phyloP scores from a whole-genome alignment of 2,888 invertebrate genomes.

The Nowickia ferox region DNA sequence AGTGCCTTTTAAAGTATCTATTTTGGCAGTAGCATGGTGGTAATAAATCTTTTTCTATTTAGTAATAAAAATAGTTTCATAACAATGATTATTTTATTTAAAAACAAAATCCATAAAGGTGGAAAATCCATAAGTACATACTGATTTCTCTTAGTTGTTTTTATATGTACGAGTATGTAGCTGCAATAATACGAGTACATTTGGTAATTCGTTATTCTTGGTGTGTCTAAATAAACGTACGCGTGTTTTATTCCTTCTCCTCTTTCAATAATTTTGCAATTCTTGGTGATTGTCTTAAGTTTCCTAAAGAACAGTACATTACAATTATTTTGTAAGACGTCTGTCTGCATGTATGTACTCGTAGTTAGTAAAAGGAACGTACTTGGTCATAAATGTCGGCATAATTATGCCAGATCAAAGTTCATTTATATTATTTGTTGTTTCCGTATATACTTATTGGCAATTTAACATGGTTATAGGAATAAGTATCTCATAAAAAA shows the following conservation, averaged over 20 bases:
- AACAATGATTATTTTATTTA: conserved; percentile 65
- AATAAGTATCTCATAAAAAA: background rate
- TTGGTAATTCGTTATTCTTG: conserved; percentile 58
- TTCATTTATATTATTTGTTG: conserved; percentile 50
- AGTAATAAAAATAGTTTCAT: conserved; percentile 66
- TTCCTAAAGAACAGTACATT: conserved; percentile 31
- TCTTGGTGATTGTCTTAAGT: conserved; percentile 57
- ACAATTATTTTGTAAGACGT: conserved; percentile 38
- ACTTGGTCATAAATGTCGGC: conserved; percentile 58
- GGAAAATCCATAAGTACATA: conserved; percentile 11
- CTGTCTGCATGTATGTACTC: background rate
- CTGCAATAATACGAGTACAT: conserved; percentile 21
- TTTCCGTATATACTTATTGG: conserved; percentile 21
- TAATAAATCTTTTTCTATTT: conserved; percentile 72
- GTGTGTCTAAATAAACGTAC: conserved; percentile 58
- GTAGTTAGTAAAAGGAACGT: conserved; percentile 41
- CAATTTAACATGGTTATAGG: conserved; percentile 22
- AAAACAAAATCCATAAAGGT: conserved; percentile 44
- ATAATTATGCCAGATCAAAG: conserved; percentile 61
- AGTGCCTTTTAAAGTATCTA: conserved; percentile 48
- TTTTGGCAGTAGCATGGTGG: conserved; percentile 72
- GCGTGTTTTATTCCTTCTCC: conserved; percentile 13
- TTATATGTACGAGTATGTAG: too few species aligned
- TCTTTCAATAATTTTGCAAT: conserved; percentile 37
- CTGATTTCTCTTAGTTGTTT: conserved; percentile 37